Percentiles rank a stretch among this genome's conserved stretches.
Conservation (phyloP, 2,797 vertebrate species). For the Poeciliopsis infans region DNA sequence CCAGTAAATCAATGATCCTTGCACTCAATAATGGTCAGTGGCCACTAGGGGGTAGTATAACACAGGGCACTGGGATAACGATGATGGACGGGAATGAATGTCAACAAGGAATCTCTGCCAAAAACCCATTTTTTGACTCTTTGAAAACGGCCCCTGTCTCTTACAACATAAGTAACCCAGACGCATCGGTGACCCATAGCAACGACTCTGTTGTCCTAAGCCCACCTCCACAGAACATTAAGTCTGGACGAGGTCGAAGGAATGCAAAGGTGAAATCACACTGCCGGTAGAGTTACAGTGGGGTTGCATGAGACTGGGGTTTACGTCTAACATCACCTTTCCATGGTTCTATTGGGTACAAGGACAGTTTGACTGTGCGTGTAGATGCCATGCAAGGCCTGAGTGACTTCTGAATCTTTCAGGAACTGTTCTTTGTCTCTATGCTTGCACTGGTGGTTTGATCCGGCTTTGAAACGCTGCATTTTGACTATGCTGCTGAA, state of each 20-base stretch:
- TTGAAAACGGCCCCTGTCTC: constrained; percentile 73
- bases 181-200: constrained; percentile 68
- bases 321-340: constrained; percentile 49
- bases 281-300: constrained; percentile 14
- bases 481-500: constrained; percentile 43
- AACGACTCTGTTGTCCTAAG: constrained; percentile 91
- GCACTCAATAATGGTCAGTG: constrained; percentile 85
- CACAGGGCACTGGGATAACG: constrained; percentile 75
- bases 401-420: constrained; percentile 16
- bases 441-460: constrained; percentile 56
- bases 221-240: constrained; percentile 93
- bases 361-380: constrained; percentile 25
- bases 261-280: constrained; percentile 89
- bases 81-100: constrained; percentile 84
- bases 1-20: constrained; percentile 85
- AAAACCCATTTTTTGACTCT: constrained; percentile 85
- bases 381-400: constrained; percentile 18
- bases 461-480: constrained; percentile 37
- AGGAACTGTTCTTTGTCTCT: constrained; percentile 28
- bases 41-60: constrained; percentile 82
- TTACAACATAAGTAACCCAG: constrained; percentile 77
- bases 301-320: constrained; percentile 62
- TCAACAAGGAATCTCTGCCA: constrained; percentile 63
- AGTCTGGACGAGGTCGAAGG: constrained; percentile 91
- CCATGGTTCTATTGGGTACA: constrained; percentile 20